Base-by-base conservation (phyloP, 35 echinoderm and acorn worm species). In the Ophiothrix spiculata region DNA sequence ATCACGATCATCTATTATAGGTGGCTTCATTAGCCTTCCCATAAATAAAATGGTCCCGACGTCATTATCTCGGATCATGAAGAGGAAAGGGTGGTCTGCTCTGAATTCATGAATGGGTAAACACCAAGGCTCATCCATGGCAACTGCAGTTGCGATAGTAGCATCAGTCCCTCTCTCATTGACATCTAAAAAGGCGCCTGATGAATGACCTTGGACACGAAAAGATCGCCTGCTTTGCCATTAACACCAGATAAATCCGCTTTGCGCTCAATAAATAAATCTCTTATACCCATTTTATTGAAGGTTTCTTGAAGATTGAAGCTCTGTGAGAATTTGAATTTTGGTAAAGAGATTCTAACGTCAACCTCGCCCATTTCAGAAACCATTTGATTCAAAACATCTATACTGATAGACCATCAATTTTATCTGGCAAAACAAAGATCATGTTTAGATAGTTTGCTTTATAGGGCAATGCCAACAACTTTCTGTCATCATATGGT, bases 131-230 rank as follows among this genome's bases (percentile, higher is more conserved):
- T n/a, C n/a, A n/a, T n/a, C n/a, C n/a, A n/a, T n/a, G n/a, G n/a
- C n/a, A n/a, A n/a, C 85, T 39, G 75, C 86, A 0, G 87, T 97
- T 0, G 91, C 95, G 35, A 91, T 91, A 23, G 95, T 88, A 11
- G 95, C 95, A 78, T 93, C 95, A n/a, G 76, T 97, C 11, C 95
- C 91, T 88, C 93, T 88, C 84, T 97, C 95, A 84, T 93, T 93
- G 16, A 93, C 91, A 25, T 97, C 95, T 38, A 97, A 34, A 81
- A 97, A 97, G 38, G 91, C n/a, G n/a, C 91, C 74, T 97, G 90
- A 54, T 97, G 95, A 35, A 91, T 77, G n/a, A 90, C 91, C 37
- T 90, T 81, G 16, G 88, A 93, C 31, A 97, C 84, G 60, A 46
- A 88, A 21, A 97, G 85, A 28, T 90, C 80, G 14, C 76, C 56